These are phyloP conservation scores for Pteromalus puparum DNA, from an alignment of 1,140 invertebrate genomes.

Conservation along the genomic window DNA sequence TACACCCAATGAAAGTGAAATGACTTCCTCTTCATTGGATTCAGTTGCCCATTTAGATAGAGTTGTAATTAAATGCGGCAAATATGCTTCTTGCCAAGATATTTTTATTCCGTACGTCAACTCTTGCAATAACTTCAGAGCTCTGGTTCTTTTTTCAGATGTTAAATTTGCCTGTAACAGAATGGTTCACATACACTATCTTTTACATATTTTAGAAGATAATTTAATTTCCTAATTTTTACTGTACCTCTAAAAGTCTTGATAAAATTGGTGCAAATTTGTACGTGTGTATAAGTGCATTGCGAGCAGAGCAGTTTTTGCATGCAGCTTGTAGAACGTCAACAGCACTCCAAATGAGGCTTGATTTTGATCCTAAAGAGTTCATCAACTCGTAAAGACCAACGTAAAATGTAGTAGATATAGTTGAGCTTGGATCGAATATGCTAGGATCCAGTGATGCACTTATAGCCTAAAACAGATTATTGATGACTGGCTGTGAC, in stretches of 20 bases:
- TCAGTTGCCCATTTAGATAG: constrained; percentile 79
- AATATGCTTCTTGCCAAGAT: constrained; percentile 82
- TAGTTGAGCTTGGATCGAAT: constrained; percentile 75
- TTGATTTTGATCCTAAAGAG: constrained; percentile 62
- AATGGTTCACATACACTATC: not conserved
- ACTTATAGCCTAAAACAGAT: constrained; percentile 70
- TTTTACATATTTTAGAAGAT: too few relatives aligned
- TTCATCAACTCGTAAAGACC: constrained; percentile 74
- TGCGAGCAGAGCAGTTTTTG: constrained; percentile 77
- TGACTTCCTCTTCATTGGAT: constrained; percentile 76
- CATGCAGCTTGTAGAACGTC: constrained; percentile 79
- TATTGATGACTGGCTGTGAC: constrained; percentile 35
- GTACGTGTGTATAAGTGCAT: constrained; percentile 80
- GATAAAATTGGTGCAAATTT: constrained; percentile 81
- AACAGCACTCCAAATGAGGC: constrained; percentile 77
- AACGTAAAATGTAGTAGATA: constrained; percentile 75
- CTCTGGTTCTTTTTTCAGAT: constrained; percentile 70
- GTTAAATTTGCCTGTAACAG: constrained; percentile 62
- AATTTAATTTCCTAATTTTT: not conserved
- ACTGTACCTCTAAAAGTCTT: constrained; percentile 73
- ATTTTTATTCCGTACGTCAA: constrained; percentile 84
- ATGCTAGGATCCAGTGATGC: constrained; percentile 73
- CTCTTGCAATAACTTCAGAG: constrained; percentile 77
- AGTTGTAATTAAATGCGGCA: constrained; percentile 78
- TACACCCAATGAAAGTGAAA: constrained; percentile 79